These are phyloP conservation scores for Bos javanicus DNA, from an alignment of 2,113 vertebrate genomes.

Conservation along the genomic window DNA sequence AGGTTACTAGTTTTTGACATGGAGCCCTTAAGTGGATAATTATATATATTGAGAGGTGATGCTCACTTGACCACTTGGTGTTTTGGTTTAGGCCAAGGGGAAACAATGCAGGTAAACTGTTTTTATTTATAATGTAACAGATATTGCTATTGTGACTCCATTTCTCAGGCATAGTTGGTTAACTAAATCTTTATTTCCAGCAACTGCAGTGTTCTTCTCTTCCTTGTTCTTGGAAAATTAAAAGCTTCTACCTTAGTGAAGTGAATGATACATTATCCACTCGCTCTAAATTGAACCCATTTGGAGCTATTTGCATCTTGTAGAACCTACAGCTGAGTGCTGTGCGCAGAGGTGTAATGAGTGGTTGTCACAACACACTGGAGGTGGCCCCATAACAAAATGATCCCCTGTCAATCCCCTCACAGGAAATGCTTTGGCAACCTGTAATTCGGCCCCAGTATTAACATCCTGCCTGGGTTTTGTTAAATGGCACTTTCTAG, in stretches of 20 bases:
- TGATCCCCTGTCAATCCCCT: conserved; percentile 99
- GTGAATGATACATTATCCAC: conserved; percentile 91
- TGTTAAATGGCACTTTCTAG: conserved; percentile 99
- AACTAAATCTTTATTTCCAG: conserved; percentile 75
- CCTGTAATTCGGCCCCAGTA: conserved; percentile 95
- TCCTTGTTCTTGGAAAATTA: conserved; percentile 81
- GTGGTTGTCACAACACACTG: conserved; percentile 99
- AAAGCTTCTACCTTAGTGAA: conserved; percentile 89
- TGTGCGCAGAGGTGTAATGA: conserved; percentile 96
- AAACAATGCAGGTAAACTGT: conserved; percentile 70
- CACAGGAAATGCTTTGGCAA: conserved; percentile 93
- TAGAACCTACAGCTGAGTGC: conserved; percentile 97
- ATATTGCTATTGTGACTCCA: conserved; percentile 62
- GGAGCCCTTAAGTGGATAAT: conserved; percentile 68
- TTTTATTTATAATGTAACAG: conserved; percentile 74
- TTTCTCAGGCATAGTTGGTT: conserved; percentile 63
- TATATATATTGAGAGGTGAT: conserved; percentile 66
- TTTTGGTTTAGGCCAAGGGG: conserved; percentile 5
- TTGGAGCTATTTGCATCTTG: conserved; percentile 99
- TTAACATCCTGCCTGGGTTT: conserved; percentile 95
- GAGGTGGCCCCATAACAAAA: conserved; percentile 97
- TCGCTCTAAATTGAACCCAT: conserved; percentile 95
- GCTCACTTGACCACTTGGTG: conserved; percentile 64
- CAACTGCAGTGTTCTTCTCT: conserved; percentile 76
- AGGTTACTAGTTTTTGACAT: conserved; percentile 57